A percentile compares a stretch with the other conserved stretches of the same genome.
These are phyloP conservation scores for Oreocharis arfaki DNA, from an alignment of 2,113 vertebrate species.

Conservation along the genomic window DNA sequence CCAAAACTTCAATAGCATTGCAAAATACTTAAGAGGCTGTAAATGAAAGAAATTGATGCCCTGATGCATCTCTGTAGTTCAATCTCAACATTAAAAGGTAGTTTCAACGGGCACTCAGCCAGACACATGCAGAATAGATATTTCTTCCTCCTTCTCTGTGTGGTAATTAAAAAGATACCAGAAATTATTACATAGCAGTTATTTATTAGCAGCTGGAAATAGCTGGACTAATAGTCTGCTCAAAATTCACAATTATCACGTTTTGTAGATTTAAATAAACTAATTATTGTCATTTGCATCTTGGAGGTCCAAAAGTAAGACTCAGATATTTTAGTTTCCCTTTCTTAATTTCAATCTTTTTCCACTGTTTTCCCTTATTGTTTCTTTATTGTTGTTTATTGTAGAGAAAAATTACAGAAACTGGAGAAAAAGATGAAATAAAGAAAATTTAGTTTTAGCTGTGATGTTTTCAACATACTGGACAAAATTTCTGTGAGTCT, in stretches of 20 bases:
- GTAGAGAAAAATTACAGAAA: not conserved
- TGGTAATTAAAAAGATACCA: not conserved
- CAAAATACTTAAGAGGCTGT: not conserved
- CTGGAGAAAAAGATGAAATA: not conserved
- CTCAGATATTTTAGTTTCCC: not conserved
- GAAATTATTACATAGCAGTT: not conserved
- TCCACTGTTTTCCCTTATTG: not conserved
- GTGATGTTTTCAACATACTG: not conserved
- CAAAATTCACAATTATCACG: not conserved
- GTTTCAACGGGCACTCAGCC: not conserved
- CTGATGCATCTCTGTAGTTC: not conserved
- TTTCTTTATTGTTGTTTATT: not conserved
- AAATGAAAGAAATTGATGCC: not conserved
- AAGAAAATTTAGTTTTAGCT: not conserved
- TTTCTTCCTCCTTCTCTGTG: not conserved
- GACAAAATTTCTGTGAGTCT: not conserved
- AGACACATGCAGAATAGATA: not conserved
- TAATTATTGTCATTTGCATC: not conserved
- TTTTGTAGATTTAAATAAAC: not conserved
- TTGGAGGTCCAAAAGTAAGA: not conserved
- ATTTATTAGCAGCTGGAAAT: not conserved
- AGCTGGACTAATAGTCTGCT: not conserved
- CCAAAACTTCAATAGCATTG: not conserved
- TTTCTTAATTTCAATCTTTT: not conserved
- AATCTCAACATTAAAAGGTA: not conserved